Percentiles rank a stretch among this genome's conserved stretches.
These are phyloP conservation scores for Leptoclinus maculatus DNA, from an alignment of 2,797 vertebrate species.

Conservation along the genomic window DNA sequence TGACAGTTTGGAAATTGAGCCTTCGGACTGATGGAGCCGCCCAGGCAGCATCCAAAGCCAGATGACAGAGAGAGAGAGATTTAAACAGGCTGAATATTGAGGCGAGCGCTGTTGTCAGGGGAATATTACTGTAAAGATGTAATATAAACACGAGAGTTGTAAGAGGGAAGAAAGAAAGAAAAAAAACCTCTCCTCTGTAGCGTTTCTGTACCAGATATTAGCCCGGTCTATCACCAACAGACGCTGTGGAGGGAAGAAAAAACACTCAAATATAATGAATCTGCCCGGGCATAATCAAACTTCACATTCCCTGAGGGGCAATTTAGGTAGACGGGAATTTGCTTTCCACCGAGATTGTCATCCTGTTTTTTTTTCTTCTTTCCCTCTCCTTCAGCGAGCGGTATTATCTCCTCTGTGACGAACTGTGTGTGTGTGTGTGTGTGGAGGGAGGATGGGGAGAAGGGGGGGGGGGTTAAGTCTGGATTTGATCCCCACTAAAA, in stretches of 20 bases:
- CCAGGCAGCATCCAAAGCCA: constrained; percentile 48
- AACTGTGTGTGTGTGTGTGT: constrained; percentile 40
- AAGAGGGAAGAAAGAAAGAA: background rate
- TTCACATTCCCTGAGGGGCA: constrained; percentile 52
- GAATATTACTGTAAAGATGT: constrained; percentile 61
- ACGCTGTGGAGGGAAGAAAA: constrained; percentile 1
- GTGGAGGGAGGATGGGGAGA: constrained; percentile 43
- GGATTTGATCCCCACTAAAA: constrained; percentile 79
- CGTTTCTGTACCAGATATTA: constrained; percentile 50
- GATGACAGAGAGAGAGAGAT: constrained; percentile 43
- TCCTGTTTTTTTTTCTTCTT: constrained; percentile 20
- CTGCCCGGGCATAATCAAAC: constrained; percentile 52
- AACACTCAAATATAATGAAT: constrained; percentile 52
- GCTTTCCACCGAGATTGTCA: constrained; percentile 51
- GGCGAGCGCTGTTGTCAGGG: constrained; percentile 28
- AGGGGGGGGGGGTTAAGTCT: constrained; percentile 50
- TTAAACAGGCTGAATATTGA: constrained; percentile 41
- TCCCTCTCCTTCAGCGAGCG: constrained; percentile 41
- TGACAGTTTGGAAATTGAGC: constrained; percentile 75
- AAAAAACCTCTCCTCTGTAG: constrained; percentile 7
- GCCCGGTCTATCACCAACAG: constrained; percentile 45
- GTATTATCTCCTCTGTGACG: constrained; percentile 64
- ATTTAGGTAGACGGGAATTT: constrained; percentile 59
- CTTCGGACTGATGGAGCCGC: constrained; percentile 62
- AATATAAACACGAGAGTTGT: constrained; percentile 49